phyloP scores from a whole-genome alignment of 1,140 invertebrate species.

The Drosophila guanche region DNA sequence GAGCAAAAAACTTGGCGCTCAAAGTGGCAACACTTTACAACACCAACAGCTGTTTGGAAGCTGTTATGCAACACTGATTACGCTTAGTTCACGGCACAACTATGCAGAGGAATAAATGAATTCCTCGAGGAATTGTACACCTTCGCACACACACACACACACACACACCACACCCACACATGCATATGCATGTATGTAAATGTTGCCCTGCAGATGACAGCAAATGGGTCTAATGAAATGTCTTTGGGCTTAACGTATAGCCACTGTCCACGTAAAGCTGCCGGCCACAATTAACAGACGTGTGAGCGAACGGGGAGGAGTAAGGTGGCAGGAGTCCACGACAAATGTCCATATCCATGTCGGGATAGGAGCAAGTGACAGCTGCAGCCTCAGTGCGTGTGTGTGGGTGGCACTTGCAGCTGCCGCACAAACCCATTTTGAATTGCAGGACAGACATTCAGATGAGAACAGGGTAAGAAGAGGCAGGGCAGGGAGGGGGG shows the following conservation, averaged over 20 bases:
- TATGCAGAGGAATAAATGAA: too few relatives aligned
- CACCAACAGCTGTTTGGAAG: too few relatives aligned
- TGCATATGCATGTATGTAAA: not conserved
- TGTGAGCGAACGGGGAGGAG: slow-evolving; percentile 13
- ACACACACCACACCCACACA: not conserved
- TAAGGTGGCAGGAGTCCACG: slow-evolving; percentile 1
- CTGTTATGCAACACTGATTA: too few relatives aligned
- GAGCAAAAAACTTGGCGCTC: too few relatives aligned
- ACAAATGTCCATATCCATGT: slow-evolving; percentile 17
- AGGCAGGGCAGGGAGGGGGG: too few relatives aligned
- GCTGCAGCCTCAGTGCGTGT: slow-evolving; percentile 17
- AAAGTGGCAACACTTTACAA: too few relatives aligned
- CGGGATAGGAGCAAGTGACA: slow-evolving; percentile 40
- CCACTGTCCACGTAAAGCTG: slow-evolving; percentile 43
- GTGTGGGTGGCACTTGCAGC: too few relatives aligned
- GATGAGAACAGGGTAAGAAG: not conserved
- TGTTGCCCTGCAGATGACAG: slow-evolving; percentile 60
- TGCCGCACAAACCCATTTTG: slow-evolving; percentile 31
- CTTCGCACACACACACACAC: too few relatives aligned
- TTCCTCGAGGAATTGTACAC: too few relatives aligned
- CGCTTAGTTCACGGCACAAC: too few relatives aligned
- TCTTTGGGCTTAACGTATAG: slow-evolving; percentile 57
- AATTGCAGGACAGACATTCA: slow-evolving; percentile 27
- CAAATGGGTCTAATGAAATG: slow-evolving; percentile 79
- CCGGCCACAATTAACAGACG: slow-evolving; percentile 51